Evolutionary conservation across 1,140 invertebrate genomes (phyloP).

Genomic region (Leptopilina clavipes): DNA sequence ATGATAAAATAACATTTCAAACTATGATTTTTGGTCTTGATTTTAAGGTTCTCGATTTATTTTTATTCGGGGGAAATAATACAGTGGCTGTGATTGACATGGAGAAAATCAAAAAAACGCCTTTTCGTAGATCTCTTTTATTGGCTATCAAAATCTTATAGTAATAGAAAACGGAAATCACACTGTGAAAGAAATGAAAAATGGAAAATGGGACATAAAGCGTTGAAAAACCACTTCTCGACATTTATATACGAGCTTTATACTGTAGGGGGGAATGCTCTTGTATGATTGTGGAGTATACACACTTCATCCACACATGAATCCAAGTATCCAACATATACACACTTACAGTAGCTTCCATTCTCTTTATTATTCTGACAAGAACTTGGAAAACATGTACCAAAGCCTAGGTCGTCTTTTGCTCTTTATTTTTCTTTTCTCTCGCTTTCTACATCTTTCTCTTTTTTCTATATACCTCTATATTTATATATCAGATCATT

Average conservation of each 20-base stretch:
- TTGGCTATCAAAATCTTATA: conserved; percentile 1
- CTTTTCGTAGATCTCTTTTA: neutral
- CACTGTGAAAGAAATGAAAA: conserved; percentile 1
- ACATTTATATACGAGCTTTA: conserved; percentile 25
- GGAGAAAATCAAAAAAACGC: neutral
- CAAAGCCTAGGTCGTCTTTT: conserved; percentile 22
- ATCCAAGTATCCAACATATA: conserved; percentile 11
- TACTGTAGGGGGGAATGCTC: neutral
- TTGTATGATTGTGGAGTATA: neutral
- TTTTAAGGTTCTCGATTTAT: too few species aligned
- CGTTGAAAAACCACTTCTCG: conserved; percentile 17
- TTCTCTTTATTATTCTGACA: conserved; percentile 34
- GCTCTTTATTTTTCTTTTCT: conserved; percentile 12
- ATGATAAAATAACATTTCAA: too few species aligned
- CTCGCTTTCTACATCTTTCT: neutral
- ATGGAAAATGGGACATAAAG: conserved; percentile 17
- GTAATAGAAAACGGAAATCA: conserved; percentile 31
- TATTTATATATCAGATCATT: neutral
- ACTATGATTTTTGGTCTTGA: too few species aligned
- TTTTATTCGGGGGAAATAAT: too few species aligned
- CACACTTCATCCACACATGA: neutral
- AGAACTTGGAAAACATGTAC: conserved; percentile 28
- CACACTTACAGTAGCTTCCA: conserved; percentile 8
- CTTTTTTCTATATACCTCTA: neutral
- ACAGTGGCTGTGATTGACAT: too few species aligned